Conservation (phyloP, 2,888 invertebrate genomes). For the Adineta ricciae region DNA sequence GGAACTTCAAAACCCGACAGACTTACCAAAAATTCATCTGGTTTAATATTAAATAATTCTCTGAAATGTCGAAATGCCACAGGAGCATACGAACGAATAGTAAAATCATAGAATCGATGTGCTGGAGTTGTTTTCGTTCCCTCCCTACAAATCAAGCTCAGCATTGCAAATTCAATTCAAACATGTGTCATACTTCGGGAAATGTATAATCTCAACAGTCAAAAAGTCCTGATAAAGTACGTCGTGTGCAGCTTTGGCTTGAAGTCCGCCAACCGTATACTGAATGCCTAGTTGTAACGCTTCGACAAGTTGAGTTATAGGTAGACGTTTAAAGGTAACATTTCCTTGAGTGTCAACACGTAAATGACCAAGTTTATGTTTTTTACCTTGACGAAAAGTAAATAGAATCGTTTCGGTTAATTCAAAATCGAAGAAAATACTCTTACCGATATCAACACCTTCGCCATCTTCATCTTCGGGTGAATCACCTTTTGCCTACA, state of each 20-base stretch:
- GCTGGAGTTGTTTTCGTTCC: conserved; percentile 86
- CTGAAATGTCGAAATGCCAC: conserved; percentile 98
- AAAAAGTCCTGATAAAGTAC: conserved; percentile 30
- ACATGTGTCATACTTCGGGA: conserved; percentile 24
- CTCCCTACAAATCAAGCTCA: conserved; percentile 38
- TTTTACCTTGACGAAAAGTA: background rate
- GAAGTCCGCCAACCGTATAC: background rate
- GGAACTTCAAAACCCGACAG: background rate
- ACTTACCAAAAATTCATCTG: conserved; percentile 94
- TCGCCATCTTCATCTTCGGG: background rate
- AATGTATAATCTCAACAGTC: conserved; percentile 22
- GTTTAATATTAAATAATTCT: conserved; percentile 94
- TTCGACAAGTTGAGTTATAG: conserved; percentile 13
- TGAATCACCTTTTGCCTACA: background rate
- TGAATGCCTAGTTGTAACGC: conserved; percentile 20
- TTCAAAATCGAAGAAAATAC: background rate
- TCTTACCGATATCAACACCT: conserved; percentile 8
- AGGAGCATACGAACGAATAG: conserved; percentile 97
- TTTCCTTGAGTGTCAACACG: background rate
- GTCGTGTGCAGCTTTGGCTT: conserved; percentile 27
- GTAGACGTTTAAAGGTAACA: conserved; percentile 16
- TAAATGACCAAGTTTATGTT: conserved; percentile 17
- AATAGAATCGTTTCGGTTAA: background rate
- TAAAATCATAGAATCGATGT: conserved; percentile 87
- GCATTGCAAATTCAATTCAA: background rate